A percentile compares a stretch with the other conserved stretches of the same genome.
Conservation (phyloP, 1,140 invertebrate species). For the Babylonia areolata region DNA sequence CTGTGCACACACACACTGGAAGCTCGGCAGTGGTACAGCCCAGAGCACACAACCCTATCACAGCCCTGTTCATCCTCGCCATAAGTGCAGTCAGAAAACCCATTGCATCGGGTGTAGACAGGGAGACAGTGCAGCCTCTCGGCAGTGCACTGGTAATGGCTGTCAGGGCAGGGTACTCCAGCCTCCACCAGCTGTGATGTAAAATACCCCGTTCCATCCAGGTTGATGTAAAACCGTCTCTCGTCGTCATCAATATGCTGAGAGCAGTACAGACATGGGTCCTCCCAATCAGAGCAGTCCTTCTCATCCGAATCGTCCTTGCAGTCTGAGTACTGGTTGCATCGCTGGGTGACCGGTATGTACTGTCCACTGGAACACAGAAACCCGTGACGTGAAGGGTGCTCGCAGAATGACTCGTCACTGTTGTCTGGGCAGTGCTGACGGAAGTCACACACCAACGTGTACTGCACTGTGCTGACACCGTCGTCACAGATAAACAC, state of each 20-base stretch:
- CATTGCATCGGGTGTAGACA: slow-evolving; percentile 27
- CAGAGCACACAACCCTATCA: slow-evolving; percentile 17
- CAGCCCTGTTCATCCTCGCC: background rate
- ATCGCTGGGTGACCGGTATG: background rate
- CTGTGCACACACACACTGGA: slow-evolving; percentile 32
- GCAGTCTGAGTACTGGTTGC: background rate
- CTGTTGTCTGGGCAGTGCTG: background rate
- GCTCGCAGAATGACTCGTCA: background rate
- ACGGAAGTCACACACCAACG: background rate
- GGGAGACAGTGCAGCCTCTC: background rate
- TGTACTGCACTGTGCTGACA: background rate
- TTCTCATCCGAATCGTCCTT: background rate
- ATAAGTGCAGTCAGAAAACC: background rate
- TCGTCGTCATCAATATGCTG: background rate
- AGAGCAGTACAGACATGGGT: background rate
- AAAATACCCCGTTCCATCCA: background rate
- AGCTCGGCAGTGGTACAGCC: slow-evolving; percentile 27
- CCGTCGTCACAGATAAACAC: background rate
- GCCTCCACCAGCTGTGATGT: background rate
- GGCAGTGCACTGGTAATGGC: background rate
- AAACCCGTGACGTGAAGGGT: background rate
- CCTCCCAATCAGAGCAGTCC: background rate
- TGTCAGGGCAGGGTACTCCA: background rate
- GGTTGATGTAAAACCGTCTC: background rate
- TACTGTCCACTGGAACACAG: background rate